Conservation (phyloP, 2,888 invertebrate species). For the Synanthedon myopaeformis region DNA sequence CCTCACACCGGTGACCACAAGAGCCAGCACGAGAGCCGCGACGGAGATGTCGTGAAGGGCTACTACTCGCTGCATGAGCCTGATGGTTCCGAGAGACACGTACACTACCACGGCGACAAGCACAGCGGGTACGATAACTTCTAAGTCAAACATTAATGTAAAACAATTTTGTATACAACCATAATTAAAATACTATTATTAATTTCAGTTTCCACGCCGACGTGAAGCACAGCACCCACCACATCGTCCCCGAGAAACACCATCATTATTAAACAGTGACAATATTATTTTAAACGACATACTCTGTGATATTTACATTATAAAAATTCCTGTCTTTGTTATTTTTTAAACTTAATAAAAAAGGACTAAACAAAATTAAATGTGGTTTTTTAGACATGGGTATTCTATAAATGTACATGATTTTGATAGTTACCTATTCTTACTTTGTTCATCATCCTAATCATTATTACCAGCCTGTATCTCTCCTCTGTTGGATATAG, state of each 20-base stretch:
- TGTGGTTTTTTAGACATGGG: no score
- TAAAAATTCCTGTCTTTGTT: no score
- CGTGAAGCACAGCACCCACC: conserved; percentile 25
- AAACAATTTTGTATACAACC: no score
- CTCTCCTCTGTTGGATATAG: no score
- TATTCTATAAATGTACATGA: no score
- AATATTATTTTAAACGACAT: not conserved
- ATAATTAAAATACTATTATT: no score
- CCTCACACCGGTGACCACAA: conserved; percentile 61
- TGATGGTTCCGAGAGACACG: conserved; percentile 48
- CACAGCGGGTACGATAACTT: conserved; percentile 34
- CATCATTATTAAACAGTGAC: conserved; percentile 19
- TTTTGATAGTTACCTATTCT: no score
- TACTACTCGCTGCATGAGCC: conserved; percentile 65
- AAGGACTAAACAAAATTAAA: no score
- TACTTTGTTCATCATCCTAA: no score
- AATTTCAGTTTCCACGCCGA: conserved; percentile 32
- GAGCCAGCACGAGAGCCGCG: conserved; percentile 52
- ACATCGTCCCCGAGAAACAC: conserved; percentile 39
- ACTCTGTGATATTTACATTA: not conserved
- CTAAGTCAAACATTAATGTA: not conserved
- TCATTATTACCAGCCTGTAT: no score
- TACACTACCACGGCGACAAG: conserved; percentile 30
- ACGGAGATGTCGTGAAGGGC: conserved; percentile 69
- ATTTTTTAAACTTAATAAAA: no score